A percentile compares a stretch with the other conserved stretches of the same genome.
These are phyloP conservation scores for Caracal caracal DNA, from an alignment of 2,113 vertebrate species.

Conservation along the genomic window DNA sequence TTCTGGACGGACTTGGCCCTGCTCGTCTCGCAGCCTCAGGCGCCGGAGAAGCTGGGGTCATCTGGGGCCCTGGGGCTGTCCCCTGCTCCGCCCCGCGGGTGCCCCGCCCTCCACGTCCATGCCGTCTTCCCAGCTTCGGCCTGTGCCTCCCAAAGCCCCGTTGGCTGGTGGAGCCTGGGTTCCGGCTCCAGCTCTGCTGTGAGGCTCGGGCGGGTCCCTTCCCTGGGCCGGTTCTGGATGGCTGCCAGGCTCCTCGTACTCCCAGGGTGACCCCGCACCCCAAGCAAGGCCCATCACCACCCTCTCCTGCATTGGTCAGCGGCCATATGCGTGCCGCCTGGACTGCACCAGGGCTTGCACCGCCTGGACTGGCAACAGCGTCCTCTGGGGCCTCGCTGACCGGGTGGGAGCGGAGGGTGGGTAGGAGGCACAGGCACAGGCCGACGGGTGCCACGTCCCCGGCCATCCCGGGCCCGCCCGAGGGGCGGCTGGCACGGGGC, in stretches of 20 bases:
- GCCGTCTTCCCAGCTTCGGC: rapidly evolving
- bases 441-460: background rate
- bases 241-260: background rate
- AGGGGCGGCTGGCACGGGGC: background rate
- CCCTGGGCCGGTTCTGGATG: background rate
- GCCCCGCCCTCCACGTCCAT: rapidly evolving
- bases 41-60: background rate
- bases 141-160: background rate
- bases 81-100: background rate
- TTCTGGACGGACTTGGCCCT: too few relatives aligned
- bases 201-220: background rate
- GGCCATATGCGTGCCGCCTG: too few relatives aligned
- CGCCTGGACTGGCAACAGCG: background rate
- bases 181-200: background rate
- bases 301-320: background rate
- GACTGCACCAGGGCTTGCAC: too few relatives aligned
- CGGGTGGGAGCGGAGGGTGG: rapidly evolving
- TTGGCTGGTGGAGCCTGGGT: background rate
- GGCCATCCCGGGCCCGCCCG: background rate
- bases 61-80: background rate
- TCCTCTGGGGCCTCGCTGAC: background rate
- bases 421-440: background rate
- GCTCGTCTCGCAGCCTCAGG: background rate
- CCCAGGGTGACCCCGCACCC: rapidly evolving
- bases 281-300: background rate